Conservation (phyloP, 2,888 invertebrate species). For the Rhagonycha lutea region DNA sequence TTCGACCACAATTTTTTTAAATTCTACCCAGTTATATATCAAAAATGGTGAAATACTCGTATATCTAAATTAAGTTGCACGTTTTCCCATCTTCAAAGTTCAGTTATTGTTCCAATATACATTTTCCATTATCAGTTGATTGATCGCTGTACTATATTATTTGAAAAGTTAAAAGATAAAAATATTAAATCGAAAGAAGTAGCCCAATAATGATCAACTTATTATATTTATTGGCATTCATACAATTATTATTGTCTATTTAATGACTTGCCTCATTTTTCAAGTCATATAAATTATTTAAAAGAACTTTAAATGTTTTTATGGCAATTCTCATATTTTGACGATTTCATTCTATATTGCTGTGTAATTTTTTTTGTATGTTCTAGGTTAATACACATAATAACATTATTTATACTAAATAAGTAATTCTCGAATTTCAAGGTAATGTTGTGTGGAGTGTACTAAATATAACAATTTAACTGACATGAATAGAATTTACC, state of each 20-base stretch:
- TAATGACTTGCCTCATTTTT: not conserved
- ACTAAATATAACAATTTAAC: too few relatives aligned
- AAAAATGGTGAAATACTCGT: not conserved
- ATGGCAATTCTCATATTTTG: not conserved
- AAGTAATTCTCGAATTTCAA: too few relatives aligned
- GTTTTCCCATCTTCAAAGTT: not conserved
- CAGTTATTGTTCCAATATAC: not conserved
- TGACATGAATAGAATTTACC: too few relatives aligned
- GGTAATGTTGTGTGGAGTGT: too few relatives aligned
- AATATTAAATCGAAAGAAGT: conserved; percentile 15
- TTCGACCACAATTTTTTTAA: not conserved
- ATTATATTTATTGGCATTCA: conserved; percentile 8
- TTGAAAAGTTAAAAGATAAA: conserved; percentile 10
- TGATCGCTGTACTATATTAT: conserved; percentile 10
- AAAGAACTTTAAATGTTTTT: not conserved
- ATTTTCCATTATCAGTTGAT: conserved; percentile 9
- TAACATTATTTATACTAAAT: too few relatives aligned
- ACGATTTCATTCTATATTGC: not conserved
- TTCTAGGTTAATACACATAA: too few relatives aligned
- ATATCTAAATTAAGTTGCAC: not conserved
- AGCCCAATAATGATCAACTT: conserved; percentile 10
- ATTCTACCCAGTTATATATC: not conserved
- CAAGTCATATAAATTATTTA: too few relatives aligned
- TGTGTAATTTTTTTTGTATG: too few relatives aligned
- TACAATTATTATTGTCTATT: not conserved